phyloP scores from a whole-genome alignment of 2,797 vertebrate species.

The Pseudochaenichthys georgianus region DNA sequence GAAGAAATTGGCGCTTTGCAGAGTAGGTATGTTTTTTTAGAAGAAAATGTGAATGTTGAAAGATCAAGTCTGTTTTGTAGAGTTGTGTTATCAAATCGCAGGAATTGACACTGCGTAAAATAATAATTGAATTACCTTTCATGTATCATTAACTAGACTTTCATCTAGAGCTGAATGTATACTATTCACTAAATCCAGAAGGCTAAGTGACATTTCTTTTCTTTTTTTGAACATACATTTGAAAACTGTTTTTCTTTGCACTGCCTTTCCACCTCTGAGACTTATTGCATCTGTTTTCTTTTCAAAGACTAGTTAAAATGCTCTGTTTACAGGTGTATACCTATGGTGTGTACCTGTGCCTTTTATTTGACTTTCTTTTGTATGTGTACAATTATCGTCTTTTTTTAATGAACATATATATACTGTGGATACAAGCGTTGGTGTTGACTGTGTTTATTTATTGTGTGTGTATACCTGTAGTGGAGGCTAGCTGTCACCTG shows the following conservation, averaged over 20 bases:
- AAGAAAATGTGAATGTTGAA: not conserved
- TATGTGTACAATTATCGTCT: conserved; percentile 19
- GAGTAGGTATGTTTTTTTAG: not conserved
- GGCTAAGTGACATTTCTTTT: not conserved
- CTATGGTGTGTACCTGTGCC: conserved; percentile 11
- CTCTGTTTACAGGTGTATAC: conserved; percentile 44
- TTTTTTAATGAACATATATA: conserved; percentile 39
- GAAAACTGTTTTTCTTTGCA: conserved; percentile 4
- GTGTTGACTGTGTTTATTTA: conserved; percentile 32
- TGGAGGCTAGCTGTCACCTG: conserved; percentile 19
- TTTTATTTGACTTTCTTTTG: conserved; percentile 34
- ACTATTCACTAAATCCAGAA: not conserved
- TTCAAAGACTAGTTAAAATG: not conserved
- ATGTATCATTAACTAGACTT: not conserved
- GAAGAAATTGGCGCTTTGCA: not conserved
- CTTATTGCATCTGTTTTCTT: conserved; percentile 5
- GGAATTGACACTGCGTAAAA: no score
- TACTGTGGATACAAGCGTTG: conserved; percentile 22
- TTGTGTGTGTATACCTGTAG: conserved; percentile 30
- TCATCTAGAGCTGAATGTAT: conserved; percentile 18
- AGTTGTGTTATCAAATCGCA: not conserved
- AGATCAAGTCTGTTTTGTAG: not conserved
- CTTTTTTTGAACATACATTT: conserved; percentile 12
- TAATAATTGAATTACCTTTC: not conserved
- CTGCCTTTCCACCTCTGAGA: conserved; percentile 16